Evolutionary conservation across 1,140 invertebrate genomes (phyloP).

Genomic region (Drosophila pseudoobscura): DNA sequence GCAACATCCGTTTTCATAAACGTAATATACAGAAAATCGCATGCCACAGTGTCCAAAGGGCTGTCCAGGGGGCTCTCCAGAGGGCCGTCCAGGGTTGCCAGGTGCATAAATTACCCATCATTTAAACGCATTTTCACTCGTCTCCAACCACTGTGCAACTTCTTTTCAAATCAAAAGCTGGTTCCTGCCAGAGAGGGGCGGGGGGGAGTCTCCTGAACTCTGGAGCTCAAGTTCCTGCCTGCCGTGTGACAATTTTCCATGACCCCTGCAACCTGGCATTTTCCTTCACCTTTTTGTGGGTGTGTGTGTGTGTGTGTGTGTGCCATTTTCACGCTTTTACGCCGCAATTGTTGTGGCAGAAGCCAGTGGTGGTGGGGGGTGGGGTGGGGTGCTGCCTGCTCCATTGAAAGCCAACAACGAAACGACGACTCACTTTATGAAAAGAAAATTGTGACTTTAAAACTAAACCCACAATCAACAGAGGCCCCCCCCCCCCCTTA

Average conservation of each 20-base stretch:
- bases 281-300: conserved; percentile 24
- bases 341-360: conserved; percentile 70
- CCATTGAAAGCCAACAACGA: conserved; percentile 48
- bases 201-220: conserved; percentile 65
- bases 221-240: conserved; percentile 53
- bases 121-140: conserved; percentile 9
- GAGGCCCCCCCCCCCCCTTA: conserved; percentile 19
- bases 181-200: conserved; percentile 4
- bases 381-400: neutral
- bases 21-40: conserved; percentile 41
- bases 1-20: conserved; percentile 79
- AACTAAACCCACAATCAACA: conserved; percentile 67
- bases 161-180: conserved; percentile 55
- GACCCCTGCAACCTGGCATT: conserved; percentile 23
- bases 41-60: too few relatives aligned
- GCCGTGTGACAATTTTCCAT: conserved; percentile 72
- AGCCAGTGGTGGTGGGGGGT: too few relatives aligned
- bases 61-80: too few relatives aligned
- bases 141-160: conserved; percentile 50
- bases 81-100: too few relatives aligned
- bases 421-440: conserved; percentile 55
- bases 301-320: conserved; percentile 43
- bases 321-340: conserved; percentile 77
- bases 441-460: conserved; percentile 71
- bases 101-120: too few relatives aligned